phyloP scores from a whole-genome alignment of 2,888 invertebrate genomes.

The Colostygia pectinataria region DNA sequence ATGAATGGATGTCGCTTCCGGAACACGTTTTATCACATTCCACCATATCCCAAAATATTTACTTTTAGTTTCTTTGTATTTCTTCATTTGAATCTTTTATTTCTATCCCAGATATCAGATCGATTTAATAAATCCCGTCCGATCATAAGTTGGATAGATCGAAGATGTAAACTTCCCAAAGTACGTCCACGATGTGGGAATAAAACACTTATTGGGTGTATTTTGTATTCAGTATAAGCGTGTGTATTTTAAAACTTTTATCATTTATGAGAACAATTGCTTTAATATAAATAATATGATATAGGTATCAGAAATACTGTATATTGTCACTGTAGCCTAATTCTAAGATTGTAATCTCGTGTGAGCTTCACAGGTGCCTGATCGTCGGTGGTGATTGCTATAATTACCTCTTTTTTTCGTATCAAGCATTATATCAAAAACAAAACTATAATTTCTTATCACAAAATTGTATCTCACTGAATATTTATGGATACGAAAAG shows the following conservation, averaged over 20 bases:
- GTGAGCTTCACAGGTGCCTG: conserved; percentile 53
- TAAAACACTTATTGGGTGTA: too few relatives aligned
- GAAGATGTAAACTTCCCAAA: too few relatives aligned
- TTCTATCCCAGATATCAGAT: background rate
- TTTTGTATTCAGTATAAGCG: too few relatives aligned
- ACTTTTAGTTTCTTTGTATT: conserved; percentile 43
- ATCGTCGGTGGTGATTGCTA: conserved; percentile 14
- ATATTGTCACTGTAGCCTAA: background rate
- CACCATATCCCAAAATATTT: conserved; percentile 72
- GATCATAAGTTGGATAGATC: too few relatives aligned
- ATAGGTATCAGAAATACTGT: conserved; percentile 21
- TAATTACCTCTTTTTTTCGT: background rate
- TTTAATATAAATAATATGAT: conserved; percentile 7
- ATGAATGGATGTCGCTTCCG: conserved; percentile 83
- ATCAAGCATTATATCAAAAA: background rate
- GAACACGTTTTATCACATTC: conserved; percentile 72
- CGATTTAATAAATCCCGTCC: too few relatives aligned
- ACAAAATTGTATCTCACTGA: conserved; percentile 5
- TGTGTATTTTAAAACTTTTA: too few relatives aligned
- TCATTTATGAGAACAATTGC: conserved; percentile 19
- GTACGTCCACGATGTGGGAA: background rate
- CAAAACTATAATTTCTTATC: background rate
- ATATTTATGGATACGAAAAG: too few relatives aligned
- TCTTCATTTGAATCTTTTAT: background rate
- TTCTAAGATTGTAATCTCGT: conserved; percentile 29